Conservation (phyloP, 2,888 invertebrate species). For the Nomada flava region DNA sequence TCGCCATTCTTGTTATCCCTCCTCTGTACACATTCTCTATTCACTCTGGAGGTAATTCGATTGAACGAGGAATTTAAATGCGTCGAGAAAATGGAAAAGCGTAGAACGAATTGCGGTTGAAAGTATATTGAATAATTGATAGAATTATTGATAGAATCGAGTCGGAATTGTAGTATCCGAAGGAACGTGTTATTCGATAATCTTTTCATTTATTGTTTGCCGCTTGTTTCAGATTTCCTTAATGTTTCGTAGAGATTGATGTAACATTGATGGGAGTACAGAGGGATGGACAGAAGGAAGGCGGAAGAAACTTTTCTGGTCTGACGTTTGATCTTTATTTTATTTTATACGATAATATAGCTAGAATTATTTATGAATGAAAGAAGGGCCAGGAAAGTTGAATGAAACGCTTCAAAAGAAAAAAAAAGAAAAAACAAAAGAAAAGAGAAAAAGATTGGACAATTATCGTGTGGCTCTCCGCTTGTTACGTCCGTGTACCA, state of each 20-base stretch:
- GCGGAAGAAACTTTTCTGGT: conserved; percentile 29
- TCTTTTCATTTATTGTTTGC: too few relatives aligned
- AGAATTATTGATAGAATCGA: too few relatives aligned
- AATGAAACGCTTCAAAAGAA: conserved; percentile 23
- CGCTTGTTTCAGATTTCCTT: too few relatives aligned
- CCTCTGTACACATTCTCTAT: conserved; percentile 1
- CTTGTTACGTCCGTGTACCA: conserved; percentile 56
- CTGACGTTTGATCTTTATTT: not conserved
- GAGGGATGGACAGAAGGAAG: conserved; percentile 20
- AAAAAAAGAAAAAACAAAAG: not conserved
- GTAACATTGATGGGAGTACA: not conserved
- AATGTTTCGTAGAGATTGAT: too few relatives aligned
- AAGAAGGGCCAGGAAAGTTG: conserved; percentile 38
- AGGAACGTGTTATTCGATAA: too few relatives aligned
- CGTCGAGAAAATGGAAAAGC: too few relatives aligned
- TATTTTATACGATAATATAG: not conserved
- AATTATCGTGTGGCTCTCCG: conserved; percentile 44
- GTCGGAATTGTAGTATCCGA: too few relatives aligned
- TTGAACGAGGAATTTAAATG: too few relatives aligned
- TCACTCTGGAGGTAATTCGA: not conserved
- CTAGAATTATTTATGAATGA: not conserved
- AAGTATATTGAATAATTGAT: too few relatives aligned
- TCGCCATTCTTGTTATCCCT: conserved; percentile 1
- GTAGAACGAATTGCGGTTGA: too few relatives aligned
- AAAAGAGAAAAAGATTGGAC: not conserved